Evolutionary conservation across 2,888 invertebrate genomes (phyloP).

Genomic region (Tolmerus cingulatus): DNA sequence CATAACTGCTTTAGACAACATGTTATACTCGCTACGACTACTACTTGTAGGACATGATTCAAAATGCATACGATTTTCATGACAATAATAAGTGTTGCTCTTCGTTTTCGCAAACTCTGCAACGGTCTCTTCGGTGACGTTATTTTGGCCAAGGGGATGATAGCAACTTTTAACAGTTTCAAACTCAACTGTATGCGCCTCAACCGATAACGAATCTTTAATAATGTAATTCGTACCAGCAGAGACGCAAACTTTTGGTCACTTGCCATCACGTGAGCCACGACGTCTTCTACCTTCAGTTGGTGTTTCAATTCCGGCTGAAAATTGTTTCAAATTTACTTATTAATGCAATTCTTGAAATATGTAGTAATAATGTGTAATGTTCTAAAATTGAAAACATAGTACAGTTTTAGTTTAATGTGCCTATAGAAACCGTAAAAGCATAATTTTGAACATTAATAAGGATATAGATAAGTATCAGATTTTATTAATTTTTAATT

Average conservation of each 20-base stretch:
- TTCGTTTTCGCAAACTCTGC: neutral
- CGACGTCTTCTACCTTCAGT: slow-evolving; percentile 68
- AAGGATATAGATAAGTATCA: no score
- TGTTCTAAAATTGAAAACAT: no score
- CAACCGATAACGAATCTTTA: slow-evolving; percentile 45
- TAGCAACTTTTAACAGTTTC: neutral
- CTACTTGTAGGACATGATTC: neutral
- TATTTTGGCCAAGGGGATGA: neutral
- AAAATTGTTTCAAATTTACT: slow-evolving; percentile 39
- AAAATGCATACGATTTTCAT: slow-evolving; percentile 5
- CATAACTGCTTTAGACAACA: neutral
- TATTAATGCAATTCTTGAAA: neutral
- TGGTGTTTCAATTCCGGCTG: slow-evolving; percentile 59
- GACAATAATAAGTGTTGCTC: neutral
- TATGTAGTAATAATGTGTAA: no score
- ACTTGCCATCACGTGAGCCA: slow-evolving; percentile 78
- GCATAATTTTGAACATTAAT: no score
- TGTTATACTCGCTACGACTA: slow-evolving; percentile 2
- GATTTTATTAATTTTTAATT: no score
- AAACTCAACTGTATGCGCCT: slow-evolving; percentile 41
- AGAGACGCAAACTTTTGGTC: slow-evolving; percentile 69
- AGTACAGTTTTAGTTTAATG: no score
- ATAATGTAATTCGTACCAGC: slow-evolving; percentile 53
- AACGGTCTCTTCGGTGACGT: neutral
- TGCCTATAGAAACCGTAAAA: no score